These are phyloP conservation scores for Nomada ferruginata DNA, from an alignment of 2,888 invertebrate genomes.

Conservation along the genomic window DNA sequence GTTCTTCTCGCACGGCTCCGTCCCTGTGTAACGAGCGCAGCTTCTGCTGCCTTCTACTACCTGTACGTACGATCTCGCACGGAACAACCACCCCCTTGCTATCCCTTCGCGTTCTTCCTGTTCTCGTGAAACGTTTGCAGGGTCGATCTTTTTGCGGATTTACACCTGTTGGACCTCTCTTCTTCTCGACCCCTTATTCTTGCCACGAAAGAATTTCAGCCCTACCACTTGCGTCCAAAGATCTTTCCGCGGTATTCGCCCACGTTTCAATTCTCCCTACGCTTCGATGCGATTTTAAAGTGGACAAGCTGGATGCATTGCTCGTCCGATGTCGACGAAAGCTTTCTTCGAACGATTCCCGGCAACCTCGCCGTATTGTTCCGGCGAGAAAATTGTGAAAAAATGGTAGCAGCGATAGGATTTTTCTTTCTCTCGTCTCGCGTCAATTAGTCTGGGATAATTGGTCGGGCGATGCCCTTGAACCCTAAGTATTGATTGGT, in stretches of 20 bases:
- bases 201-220: conserved; percentile 64
- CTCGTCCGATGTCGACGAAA: too few species aligned
- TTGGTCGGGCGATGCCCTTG: conserved; percentile 84
- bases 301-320: not conserved
- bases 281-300: not conserved
- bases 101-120: conserved; percentile 63
- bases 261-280: not conserved
- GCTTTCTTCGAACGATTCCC: conserved; percentile 5
- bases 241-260: conserved; percentile 8
- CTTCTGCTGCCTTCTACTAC: conserved; percentile 48
- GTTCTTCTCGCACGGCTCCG: conserved; percentile 48
- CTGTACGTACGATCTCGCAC: conserved; percentile 54
- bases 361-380: not conserved
- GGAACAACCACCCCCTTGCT: conserved; percentile 47
- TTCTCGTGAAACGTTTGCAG: conserved; percentile 72
- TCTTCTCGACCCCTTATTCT: conserved; percentile 73
- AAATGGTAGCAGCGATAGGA: conserved; percentile 46
- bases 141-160: conserved; percentile 80
- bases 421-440: conserved; percentile 68
- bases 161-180: conserved; percentile 83
- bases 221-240: conserved; percentile 30
- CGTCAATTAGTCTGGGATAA: conserved; percentile 83
- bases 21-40: conserved; percentile 55
- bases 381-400: conserved; percentile 15
- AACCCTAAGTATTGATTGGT: conserved; percentile 84